Evolutionary conservation across 1,140 invertebrate species (phyloP).

Genomic region (Drosophila seguyi): DNA sequence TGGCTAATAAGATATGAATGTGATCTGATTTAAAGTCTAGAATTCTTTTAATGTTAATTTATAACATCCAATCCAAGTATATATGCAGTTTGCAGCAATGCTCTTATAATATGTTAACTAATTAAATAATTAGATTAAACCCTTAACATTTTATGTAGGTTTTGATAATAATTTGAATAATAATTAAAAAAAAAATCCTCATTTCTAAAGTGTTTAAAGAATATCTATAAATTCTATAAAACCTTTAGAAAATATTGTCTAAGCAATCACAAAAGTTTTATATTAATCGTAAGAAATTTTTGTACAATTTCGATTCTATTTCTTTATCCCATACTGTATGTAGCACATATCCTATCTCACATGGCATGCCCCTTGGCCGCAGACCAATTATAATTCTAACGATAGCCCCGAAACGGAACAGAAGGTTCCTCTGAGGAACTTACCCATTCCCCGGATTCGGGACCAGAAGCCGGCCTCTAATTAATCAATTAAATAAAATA

Average conservation of each 20-base stretch:
- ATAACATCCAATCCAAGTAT: too few species aligned
- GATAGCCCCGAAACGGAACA: constrained; percentile 52
- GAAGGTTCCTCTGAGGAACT: constrained; percentile 21
- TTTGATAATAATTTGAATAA: too few species aligned
- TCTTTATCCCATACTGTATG: background rate
- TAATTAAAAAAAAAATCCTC: too few species aligned
- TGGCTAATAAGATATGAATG: too few species aligned
- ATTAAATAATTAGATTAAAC: background rate
- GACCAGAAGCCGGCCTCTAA: constrained; percentile 75
- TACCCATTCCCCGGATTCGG: constrained; percentile 23
- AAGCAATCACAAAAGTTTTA: background rate
- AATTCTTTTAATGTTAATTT: too few species aligned
- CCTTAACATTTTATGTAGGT: too few species aligned
- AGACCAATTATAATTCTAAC: constrained; percentile 82
- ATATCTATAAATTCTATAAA: too few species aligned
- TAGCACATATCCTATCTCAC: background rate
- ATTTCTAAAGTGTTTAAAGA: too few species aligned
- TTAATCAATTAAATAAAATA: constrained; percentile 84
- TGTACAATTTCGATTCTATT: background rate
- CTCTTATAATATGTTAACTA: too few species aligned
- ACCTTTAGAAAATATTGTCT: background rate
- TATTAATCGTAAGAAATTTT: too few species aligned
- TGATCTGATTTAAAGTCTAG: too few species aligned
- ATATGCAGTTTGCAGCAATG: too few species aligned
- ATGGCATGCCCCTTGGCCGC: constrained; percentile 42